Evolutionary conservation across 23 tunicate genomes (phyloP), one percentile per base, ranked within the genome.

Genomic region (Halocynthia aurantium): DNA sequence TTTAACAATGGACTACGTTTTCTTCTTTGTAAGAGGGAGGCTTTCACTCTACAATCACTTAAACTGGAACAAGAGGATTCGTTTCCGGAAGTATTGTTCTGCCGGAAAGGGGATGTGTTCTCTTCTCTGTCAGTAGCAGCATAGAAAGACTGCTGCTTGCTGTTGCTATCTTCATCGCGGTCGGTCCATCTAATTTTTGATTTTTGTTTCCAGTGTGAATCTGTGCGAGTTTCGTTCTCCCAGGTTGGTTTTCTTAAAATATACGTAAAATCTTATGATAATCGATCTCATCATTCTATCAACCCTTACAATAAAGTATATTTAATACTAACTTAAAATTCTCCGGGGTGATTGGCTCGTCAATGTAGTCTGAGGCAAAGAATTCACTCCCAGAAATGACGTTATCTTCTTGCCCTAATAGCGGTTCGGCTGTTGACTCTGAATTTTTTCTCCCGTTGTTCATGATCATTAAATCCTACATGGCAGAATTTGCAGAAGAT

Each of bases 351-450:
- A 31, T 31, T 31, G 44, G 44, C 22, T 74, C 78, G 56, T 74
- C 78, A 9, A 74, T 22, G 40, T 51, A 53, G 56, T 74, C 78
- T 8, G 78, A 74, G 11, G 78, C 64, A 21, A 74, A 53, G 31
- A 53, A 74, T 74, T 74, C 78, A 74, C 78, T 74, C 1, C 78
- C 78, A 53, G 78, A 74, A 4, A 74, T 19, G 17, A 54, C 17
- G 5, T 12, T 44, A 54, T 70, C 55, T 17, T 31, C 44, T 31
- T 31, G 44, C 44, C 1, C 44, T 31, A 31, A 31, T 31, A 31
- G 44, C 44, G 44, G 44, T 31, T 31, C 44, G 44, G 44, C 44
- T 0, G 44, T 31, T 31, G 44, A 31, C 44, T 4, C 44, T 31
- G 44, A 31, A 31, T 31, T 31, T 31, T 31, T 31, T 4, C 44